Base-by-base conservation (phyloP, 2,888 invertebrate species). In the Oxystoma pomonae region DNA sequence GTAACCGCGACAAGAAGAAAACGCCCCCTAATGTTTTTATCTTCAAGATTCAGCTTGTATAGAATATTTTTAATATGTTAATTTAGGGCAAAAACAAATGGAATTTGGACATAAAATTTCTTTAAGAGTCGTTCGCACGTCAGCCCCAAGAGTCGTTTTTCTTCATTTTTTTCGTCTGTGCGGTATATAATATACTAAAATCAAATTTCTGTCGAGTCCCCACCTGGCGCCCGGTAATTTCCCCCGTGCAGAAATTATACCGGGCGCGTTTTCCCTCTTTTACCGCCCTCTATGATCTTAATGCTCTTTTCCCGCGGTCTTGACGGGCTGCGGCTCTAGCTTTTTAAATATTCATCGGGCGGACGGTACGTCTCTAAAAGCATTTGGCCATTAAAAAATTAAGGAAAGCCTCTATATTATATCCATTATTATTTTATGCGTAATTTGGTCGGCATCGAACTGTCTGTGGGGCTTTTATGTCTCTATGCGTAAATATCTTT, bases 371-470 rank as follows among this genome's bases (percentile, higher is more conserved):
- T 82, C 82, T 83, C 83, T 85, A 84, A 85, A 85, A 85, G 85
- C 85, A 85, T 85, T 84, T 83, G 81, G 84, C 84, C 85, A 85
- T 85, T 85, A 85, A 85, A 84, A 85, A 85, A 81, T 81, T 81
- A 81, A 80, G 78, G 78, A 74, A 74, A 72, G 76, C 76, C 76
- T 76, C 35, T 72, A 76, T 76, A 78, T 80, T 78, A 78, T 78
- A 80, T 7, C 5, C 12, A 35, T 35, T 35, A 81, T 80, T 80
- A 80, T 80, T 81, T 81, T 80, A 80, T 80, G 80, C 78, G 76
- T 35, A 35, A 35, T 35, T 35, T 35, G 35, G 5, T 35, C 12
- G 3, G 35, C 35, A 7, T 12, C 35, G 5, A 35, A 35, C 35
- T 35, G 35, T 3, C n/a, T n/a, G n/a, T n/a, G n/a, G n/a, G n/a